Evolutionary conservation across 53 echinoderm and acorn worm genomes (phyloP).

Genomic region (Luidia sarsii): DNA sequence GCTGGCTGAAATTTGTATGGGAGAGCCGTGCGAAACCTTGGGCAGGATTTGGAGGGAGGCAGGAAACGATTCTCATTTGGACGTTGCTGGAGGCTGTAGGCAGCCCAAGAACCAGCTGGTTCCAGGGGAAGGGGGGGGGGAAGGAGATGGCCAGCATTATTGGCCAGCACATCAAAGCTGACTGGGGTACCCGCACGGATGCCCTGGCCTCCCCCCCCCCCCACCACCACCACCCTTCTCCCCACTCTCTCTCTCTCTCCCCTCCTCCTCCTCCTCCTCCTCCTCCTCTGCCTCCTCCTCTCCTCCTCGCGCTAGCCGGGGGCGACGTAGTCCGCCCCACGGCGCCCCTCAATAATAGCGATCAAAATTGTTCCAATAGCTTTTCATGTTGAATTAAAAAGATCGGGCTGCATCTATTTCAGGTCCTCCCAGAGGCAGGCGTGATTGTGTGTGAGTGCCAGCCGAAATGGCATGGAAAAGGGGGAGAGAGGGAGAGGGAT

Average conservation of each 20-base stretch:
- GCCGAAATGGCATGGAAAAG: conserved; percentile 38
- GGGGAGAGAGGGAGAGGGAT: too few relatives aligned
- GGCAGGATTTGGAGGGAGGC: conserved; percentile 56
- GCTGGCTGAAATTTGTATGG: conserved; percentile 48
- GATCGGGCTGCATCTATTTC: conserved; percentile 61
- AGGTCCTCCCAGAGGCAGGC: conserved; percentile 35
- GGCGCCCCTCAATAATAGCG: conserved; percentile 56
- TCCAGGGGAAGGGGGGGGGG: too few relatives aligned
- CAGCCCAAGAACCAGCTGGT: conserved; percentile 51
- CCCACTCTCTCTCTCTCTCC: too few relatives aligned
- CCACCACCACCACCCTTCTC: too few relatives aligned
- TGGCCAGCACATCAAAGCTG: conserved; percentile 60
- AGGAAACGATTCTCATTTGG: conserved; percentile 63
- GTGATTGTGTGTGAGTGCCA: conserved; percentile 56
- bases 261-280: too few relatives aligned
- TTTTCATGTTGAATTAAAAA: conserved; percentile 62
- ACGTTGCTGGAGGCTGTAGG: conserved; percentile 36
- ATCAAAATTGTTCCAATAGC: conserved; percentile 63
- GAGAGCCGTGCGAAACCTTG: conserved; percentile 47
- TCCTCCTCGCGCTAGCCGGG: conserved; percentile 29
- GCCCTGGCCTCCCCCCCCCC: too few relatives aligned
- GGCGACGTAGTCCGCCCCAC: conserved; percentile 46
- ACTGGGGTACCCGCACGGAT: conserved; percentile 37
- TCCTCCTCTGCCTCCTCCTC: too few relatives aligned
- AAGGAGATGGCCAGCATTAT: conserved; percentile 47